phyloP scores from a whole-genome alignment of 1,140 invertebrate species.

The Magallana ariakensis region DNA sequence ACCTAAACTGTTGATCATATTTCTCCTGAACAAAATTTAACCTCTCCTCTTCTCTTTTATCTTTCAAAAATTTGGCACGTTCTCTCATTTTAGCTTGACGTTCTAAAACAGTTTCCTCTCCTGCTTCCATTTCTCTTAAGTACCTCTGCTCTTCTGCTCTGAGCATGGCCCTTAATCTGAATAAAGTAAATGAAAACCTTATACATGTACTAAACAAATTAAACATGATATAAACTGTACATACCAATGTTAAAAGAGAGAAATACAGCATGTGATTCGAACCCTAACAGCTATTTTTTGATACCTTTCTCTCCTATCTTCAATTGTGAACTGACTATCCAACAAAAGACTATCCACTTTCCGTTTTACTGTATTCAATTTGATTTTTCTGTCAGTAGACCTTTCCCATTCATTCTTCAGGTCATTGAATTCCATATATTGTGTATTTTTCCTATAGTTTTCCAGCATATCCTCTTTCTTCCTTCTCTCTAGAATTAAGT shows the following conservation, averaged over 20 bases:
- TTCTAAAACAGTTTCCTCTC: conserved; percentile 77
- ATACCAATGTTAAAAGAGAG: no score
- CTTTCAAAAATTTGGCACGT: conserved; percentile 77
- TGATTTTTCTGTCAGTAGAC: conserved; percentile 73
- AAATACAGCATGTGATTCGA: no score
- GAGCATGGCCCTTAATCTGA: conserved; percentile 73
- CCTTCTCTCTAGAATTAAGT: conserved; percentile 75
- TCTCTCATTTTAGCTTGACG: conserved; percentile 79
- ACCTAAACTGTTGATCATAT: conserved; percentile 79
- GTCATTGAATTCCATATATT: conserved; percentile 72
- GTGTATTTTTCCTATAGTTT: conserved; percentile 66
- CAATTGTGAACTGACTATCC: conserved; percentile 71
- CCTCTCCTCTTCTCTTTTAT: conserved; percentile 76
- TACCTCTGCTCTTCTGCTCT: conserved; percentile 72
- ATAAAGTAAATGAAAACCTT: conserved; percentile 19
- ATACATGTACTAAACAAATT: no score
- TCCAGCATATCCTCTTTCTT: conserved; percentile 72
- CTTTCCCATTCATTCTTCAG: conserved; percentile 78
- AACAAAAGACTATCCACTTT: conserved; percentile 69
- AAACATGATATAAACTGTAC: no score
- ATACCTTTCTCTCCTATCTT: conserved; percentile 77
- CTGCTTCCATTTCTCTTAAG: conserved; percentile 75
- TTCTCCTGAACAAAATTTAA: conserved; percentile 77
- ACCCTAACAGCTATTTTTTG: background rate
- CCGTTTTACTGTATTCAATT: conserved; percentile 71